A percentile compares a stretch with the other conserved stretches of the same genome.
phyloP scores from a whole-genome alignment of 2,797 vertebrate species.

The Phoeniculus purpureus region DNA sequence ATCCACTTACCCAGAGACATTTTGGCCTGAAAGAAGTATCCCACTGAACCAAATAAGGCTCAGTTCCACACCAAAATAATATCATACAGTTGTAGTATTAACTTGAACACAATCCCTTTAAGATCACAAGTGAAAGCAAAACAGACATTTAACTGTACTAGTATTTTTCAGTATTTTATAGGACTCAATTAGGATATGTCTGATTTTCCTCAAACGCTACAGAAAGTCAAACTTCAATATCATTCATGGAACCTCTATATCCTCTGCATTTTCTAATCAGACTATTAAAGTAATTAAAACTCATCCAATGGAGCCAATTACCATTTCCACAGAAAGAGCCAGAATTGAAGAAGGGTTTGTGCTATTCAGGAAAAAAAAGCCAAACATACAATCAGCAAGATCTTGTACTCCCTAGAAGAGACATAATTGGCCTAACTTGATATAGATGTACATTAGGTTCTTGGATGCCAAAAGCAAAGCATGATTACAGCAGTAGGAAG shows the following conservation, averaged over 20 bases:
- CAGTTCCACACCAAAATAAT: background rate
- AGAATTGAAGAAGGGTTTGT: background rate
- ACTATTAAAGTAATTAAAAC: constrained; percentile 24
- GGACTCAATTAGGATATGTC: background rate
- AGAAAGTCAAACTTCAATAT: background rate
- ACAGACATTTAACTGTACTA: background rate
- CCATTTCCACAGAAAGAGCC: constrained; percentile 11
- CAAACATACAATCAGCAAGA: constrained; percentile 2
- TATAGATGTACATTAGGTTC: constrained; percentile 29
- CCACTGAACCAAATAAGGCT: background rate
- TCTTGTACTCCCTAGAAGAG: constrained; percentile 50
- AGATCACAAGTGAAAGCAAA: background rate
- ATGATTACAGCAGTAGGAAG: constrained; percentile 57
- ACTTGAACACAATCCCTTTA: background rate
- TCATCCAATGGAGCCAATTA: background rate
- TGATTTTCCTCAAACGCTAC: background rate
- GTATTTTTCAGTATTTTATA: background rate
- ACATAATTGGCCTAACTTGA: constrained; percentile 41
- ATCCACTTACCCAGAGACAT: background rate
- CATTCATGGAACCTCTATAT: background rate
- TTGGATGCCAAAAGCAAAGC: constrained; percentile 46
- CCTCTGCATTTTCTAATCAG: background rate
- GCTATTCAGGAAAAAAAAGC: background rate
- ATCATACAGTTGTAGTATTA: no score
- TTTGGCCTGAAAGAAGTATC: background rate